Evolutionary conservation across 2,888 invertebrate species (phyloP), one percentile per base, ranked within the genome.

Genomic region (Amphipyra tragopoginis): DNA sequence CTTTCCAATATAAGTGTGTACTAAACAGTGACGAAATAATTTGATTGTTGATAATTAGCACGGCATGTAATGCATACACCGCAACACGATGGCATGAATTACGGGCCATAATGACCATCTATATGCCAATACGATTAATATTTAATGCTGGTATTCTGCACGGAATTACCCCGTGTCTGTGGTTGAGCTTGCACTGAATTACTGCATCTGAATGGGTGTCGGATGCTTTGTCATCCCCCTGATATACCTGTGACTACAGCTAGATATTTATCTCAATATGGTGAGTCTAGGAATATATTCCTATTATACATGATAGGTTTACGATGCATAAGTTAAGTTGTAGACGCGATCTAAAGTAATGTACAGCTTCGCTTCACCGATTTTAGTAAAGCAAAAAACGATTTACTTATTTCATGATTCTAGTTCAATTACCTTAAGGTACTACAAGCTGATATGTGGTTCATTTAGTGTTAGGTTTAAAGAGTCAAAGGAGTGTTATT

Each of bases 121-220:
- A 90, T 91, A 90, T 89, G 90, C 89, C 91, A 90, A 92, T 92
- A 88, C 90, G 86, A 91, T 93, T 92, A 91, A 90, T 93, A 93
- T 92, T 93, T 91, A 93, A 93, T 90, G 90, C 88, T 85, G 86
- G 90, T 89, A 90, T 91, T 90, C 90, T 88, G 90, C 79, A 75
- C 85, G 82, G 83, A 91, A 93, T 93, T 91, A 91, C 91, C 87
- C 82, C 86, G 81, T 86, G 90, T 87, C 90, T 90, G 90, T 86
- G 87, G 88, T 87, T 86, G 87, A 90, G 88, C 90, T 88, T 88
- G 85, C 83, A 83, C 88, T 91, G 88, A 92, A 92, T 92, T 91
- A 92, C 89, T 88, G 87, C 88, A 85, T 83, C 84, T 86, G 84
- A 90, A 89, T 89, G 83, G 81, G 79, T 88, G 87, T 88, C 87